Conservation (phyloP, 1,140 invertebrate genomes). For the Asbolus verrucosus region DNA sequence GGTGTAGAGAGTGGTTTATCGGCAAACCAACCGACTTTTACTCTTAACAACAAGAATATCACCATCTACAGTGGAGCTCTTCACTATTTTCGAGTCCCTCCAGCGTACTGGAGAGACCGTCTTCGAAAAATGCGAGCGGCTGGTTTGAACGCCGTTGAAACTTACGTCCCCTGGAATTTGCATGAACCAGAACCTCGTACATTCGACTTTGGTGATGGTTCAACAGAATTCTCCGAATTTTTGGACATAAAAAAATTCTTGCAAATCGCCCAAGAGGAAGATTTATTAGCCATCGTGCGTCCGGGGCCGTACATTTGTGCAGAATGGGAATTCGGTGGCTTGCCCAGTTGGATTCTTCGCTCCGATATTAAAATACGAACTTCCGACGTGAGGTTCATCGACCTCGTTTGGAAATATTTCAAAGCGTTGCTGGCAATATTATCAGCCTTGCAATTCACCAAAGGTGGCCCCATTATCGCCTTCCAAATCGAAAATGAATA, state of each 20-base stretch:
- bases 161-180: constrained; percentile 94
- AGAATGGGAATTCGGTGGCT: constrained; percentile 73
- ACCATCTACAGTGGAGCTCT: constrained; percentile 76
- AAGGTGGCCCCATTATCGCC: constrained; percentile 71
- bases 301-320: constrained; percentile 95
- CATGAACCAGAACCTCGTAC: constrained; percentile 75
- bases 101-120: constrained; percentile 67
- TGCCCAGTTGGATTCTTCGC: constrained; percentile 35
- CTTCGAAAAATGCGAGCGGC: constrained; percentile 81
- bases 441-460: constrained; percentile 66
- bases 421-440: constrained; percentile 65
- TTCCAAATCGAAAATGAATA: constrained; percentile 66
- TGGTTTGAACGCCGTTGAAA: constrained; percentile 90
- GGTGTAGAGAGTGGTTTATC: constrained; percentile 54
- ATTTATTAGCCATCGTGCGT: constrained; percentile 84
- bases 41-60: constrained; percentile 54
- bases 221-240: constrained; percentile 77
- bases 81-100: constrained; percentile 90
- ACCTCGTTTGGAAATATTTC: constrained; percentile 66
- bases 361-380: constrained; percentile 65
- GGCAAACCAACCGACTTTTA: constrained; percentile 49
- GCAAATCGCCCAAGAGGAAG: constrained; percentile 81
- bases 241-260: constrained; percentile 74
- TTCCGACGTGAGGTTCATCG: constrained; percentile 65
- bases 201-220: constrained; percentile 73